phyloP scores from a whole-genome alignment of 2,113 vertebrate genomes.

The Gorilla gorilla region DNA sequence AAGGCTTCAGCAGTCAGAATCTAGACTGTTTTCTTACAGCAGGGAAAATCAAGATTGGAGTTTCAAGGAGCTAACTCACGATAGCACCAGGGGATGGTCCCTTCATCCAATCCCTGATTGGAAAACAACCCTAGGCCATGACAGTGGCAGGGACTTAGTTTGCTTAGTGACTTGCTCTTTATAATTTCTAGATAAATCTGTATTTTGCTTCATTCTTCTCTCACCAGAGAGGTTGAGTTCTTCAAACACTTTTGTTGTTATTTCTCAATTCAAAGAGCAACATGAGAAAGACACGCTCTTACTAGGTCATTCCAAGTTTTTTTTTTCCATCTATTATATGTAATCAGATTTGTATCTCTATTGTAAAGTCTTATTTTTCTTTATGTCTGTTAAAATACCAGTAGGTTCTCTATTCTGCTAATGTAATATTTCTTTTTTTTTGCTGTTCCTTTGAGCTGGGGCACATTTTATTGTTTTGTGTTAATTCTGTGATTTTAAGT shows the following conservation, averaged over 20 bases:
- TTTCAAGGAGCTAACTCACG: neutral
- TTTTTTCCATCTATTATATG: constrained; percentile 28
- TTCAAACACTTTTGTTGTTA: neutral
- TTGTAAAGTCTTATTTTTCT: neutral
- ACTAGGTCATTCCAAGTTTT: neutral
- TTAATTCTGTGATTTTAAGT: neutral
- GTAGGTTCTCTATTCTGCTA: neutral
- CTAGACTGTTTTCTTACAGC: neutral
- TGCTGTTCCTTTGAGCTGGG: neutral
- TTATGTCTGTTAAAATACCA: constrained; percentile 7
- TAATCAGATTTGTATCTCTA: constrained; percentile 32
- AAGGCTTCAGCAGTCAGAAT: neutral
- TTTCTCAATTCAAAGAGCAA: neutral
- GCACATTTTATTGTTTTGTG: neutral
- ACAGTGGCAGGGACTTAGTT: neutral
- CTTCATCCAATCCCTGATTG: neutral
- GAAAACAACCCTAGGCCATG: neutral
- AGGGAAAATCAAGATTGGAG: neutral
- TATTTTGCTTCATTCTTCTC: neutral
- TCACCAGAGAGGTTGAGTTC: neutral
- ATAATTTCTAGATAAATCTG: neutral
- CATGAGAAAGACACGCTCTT: neutral
- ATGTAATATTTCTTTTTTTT: constrained; percentile 36
- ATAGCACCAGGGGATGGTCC: neutral
- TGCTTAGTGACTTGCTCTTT: neutral